phyloP scores from a whole-genome alignment of 2,888 invertebrate species.

The Lasioglossum morio region DNA sequence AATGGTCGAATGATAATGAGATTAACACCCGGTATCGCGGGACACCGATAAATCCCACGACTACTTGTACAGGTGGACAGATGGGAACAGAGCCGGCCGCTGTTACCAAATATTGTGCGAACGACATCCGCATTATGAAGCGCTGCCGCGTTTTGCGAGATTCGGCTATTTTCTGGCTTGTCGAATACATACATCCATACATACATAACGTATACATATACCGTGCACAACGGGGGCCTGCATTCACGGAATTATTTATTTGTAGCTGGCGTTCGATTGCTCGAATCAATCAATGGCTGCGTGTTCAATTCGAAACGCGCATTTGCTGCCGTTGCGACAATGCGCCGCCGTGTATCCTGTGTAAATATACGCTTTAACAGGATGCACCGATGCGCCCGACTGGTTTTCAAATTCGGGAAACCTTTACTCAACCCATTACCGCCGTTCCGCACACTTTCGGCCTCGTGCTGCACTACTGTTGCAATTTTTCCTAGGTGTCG shows the following conservation, averaged over 20 bases:
- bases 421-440: constrained; percentile 32
- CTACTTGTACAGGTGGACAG: background rate
- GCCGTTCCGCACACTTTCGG: background rate
- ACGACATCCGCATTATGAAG: constrained; percentile 79
- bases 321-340: constrained; percentile 42
- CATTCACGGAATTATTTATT: constrained; percentile 66
- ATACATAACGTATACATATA: background rate
- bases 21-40: background rate
- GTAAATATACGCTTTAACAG: constrained; percentile 37
- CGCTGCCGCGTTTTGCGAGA: constrained; percentile 59
- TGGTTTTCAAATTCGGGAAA: constrained; percentile 40
- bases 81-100: constrained; percentile 15
- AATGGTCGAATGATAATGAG: constrained; percentile 1
- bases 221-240: constrained; percentile 29
- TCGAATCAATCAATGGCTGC: constrained; percentile 69
- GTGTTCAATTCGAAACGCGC: constrained; percentile 64
- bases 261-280: constrained; percentile 64
- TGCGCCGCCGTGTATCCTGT: constrained; percentile 43
- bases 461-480: background rate
- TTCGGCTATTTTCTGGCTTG: constrained; percentile 64
- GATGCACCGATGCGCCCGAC: constrained; percentile 16
- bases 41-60: constrained; percentile 28
- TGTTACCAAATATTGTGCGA: constrained; percentile 81
- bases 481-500: background rate
- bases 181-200: constrained; percentile 6